A percentile compares a stretch with the other conserved stretches of the same genome.
These are phyloP conservation scores for Mustela erminea DNA, from an alignment of 2,797 vertebrate genomes.

Conservation along the genomic window DNA sequence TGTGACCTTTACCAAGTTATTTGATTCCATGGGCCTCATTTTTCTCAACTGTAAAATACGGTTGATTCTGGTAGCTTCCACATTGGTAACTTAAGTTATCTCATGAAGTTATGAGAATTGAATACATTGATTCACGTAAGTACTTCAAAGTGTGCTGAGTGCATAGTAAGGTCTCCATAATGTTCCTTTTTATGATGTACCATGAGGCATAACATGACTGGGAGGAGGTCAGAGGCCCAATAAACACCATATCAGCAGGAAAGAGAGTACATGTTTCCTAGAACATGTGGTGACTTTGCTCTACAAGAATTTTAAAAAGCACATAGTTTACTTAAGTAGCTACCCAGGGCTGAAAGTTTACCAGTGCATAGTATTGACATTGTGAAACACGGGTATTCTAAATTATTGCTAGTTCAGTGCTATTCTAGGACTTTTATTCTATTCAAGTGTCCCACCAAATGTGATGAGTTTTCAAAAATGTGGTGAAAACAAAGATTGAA, in stretches of 20 bases:
- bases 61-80: background rate
- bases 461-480: background rate
- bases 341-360: background rate
- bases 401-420: background rate
- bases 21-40: background rate
- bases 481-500: background rate
- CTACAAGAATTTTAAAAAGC: background rate
- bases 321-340: background rate
- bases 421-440: constrained; percentile 29
- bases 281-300: background rate
- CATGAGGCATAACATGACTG: background rate
- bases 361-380: background rate
- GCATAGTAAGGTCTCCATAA: background rate
- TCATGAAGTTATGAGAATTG: background rate
- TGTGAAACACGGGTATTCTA: background rate
- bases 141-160: background rate
- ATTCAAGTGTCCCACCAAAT: background rate
- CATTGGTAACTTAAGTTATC: too few relatives aligned
- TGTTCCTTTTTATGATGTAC: background rate
- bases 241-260: background rate
- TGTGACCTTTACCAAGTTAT: background rate
- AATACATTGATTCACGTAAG: background rate
- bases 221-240: background rate
- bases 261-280: background rate
- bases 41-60: constrained; percentile 37